Base-by-base conservation (phyloP, 2,113 vertebrate genomes). In the Laterallus jamaicensis region DNA sequence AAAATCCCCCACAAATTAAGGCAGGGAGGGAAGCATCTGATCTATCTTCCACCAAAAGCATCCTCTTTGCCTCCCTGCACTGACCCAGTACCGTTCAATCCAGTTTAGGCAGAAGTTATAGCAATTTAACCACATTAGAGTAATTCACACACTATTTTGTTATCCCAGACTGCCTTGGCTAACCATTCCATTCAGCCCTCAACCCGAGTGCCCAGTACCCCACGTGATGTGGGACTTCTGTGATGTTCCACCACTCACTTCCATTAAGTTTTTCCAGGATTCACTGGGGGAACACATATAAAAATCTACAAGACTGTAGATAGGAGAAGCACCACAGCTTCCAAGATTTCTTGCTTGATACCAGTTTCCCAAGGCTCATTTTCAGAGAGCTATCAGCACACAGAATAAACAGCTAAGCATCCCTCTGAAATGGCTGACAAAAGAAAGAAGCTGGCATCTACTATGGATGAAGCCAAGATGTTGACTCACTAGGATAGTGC, bases 281-380 rank as follows among this genome's bases (percentile, higher is more conserved):
- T 40, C 82, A 8, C 37, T 4, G 14, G 26, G 44, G 35, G 6
- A 49, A 40, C 0, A 2, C 3, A 10, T 12, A 37, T 3, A 18
- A 59, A 75, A 64, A 59, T 22, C 67, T 12, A 10, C 0, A 11
- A 20, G 5, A 31, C 56, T 40, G 5, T 66, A 62, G 19, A n/a
- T 4, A 32, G 1, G 21, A 6, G 42, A 9, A 63, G 12, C 67
- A 69, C 9, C 73, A 35, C 50, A 32, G 44, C 26, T 14, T 32
- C 4, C 8, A 9, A 19, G 10, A 14, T 31, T 40, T 3, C 14
- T 9, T 52, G 24, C 24, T 42, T 3, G 5, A 11, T 44, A 32
- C 15, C 11, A 1, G 18, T 26, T 50, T 26, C 39, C 15, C 82
- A 52, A 71, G 39, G 3, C 39, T 69, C 32, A 0, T 54, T 47